These are phyloP conservation scores for Lasiurus borealis DNA, from an alignment of 2,113 vertebrate species.

Conservation along the genomic window DNA sequence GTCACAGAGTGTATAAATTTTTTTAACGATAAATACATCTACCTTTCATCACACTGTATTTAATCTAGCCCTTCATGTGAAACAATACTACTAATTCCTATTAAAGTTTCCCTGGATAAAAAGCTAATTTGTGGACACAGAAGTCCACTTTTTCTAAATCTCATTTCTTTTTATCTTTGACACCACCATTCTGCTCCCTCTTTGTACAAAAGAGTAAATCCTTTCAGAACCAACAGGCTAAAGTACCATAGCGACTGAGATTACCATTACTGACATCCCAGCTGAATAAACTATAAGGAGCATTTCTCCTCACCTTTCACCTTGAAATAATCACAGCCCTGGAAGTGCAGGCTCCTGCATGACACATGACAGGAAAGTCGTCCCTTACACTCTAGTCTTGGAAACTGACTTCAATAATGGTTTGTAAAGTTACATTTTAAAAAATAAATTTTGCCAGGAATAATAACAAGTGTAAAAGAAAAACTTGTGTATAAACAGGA, in stretches of 20 bases:
- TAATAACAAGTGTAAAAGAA: slow-evolving; percentile 53
- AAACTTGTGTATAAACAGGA: neutral
- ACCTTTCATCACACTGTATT: slow-evolving; percentile 36
- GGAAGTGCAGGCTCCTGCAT: slow-evolving; percentile 34
- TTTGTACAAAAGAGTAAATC: slow-evolving; percentile 76
- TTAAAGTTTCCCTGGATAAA: slow-evolving; percentile 74
- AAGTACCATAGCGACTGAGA: slow-evolving; percentile 65
- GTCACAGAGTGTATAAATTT: slow-evolving; percentile 62
- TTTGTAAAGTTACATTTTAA: slow-evolving; percentile 14
- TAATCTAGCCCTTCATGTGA: slow-evolving; percentile 77
- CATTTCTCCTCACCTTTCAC: slow-evolving; percentile 70
- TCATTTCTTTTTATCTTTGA: slow-evolving; percentile 80
- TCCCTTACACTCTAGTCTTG: slow-evolving; percentile 25
- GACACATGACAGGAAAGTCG: slow-evolving; percentile 64
- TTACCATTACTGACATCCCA: slow-evolving; percentile 73
- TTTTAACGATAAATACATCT: slow-evolving; percentile 73
- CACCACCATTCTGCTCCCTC: slow-evolving; percentile 65
- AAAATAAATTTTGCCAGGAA: slow-evolving; percentile 47
- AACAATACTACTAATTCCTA: slow-evolving; percentile 79
- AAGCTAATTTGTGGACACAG: slow-evolving; percentile 78
- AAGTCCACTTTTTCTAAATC: slow-evolving; percentile 79
- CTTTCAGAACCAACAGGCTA: slow-evolving; percentile 77
- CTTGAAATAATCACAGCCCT: slow-evolving; percentile 64
- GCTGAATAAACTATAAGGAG: slow-evolving; percentile 59
- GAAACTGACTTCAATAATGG: slow-evolving; percentile 44